Evolutionary conservation across 2,888 invertebrate species (phyloP), one percentile per base, ranked within the genome.

Genomic region (Parnassius mnemosyne): DNA sequence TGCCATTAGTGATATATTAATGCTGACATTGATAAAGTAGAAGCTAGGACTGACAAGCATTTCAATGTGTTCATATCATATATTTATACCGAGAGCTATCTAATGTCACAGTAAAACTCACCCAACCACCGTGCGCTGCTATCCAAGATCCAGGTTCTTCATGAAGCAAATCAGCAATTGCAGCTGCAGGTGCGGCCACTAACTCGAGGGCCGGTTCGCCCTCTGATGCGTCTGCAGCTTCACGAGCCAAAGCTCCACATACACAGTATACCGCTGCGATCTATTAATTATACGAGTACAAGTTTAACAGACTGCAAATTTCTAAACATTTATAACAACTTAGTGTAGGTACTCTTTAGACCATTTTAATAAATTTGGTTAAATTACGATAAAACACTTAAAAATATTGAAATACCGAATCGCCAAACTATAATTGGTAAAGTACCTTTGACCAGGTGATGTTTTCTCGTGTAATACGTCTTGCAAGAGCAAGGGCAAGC

Each of bases 91-190:
- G 0, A 34, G 7, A 34, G 5, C 7, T 34, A 34, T 34, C 34
- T 5, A 34, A 34, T 34, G 34, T 34, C 5, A 34, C 34, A 34
- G 34, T 7, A 34, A 44, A 57, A 9, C 85, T 75, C 85, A 97
- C 97, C 97, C 97, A 97, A 81, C 97, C 97, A 16, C 97, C 97
- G 76, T 96, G 96, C 54, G 94, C 92, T 58, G 95, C 95, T 11
- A 97, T 94, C 97, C 97, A 97, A 0, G 93, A 94, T 69, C 95
- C 95, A 0, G 94, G 93, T 73, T 97, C 94, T 51, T 95, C 95
- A 71, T 97, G 95, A 66, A 97, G 92, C 25, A 97, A 92, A 62
- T 94, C 94, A 10, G 95, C 94, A 58, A 97, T 92, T 74, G 95
- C 96, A 53, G 97, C 97, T 0, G 95, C 95, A 0, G 90, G 91